Evolutionary conservation across 2,888 invertebrate species (phyloP).

Genomic region (Pheosia tremula): DNA sequence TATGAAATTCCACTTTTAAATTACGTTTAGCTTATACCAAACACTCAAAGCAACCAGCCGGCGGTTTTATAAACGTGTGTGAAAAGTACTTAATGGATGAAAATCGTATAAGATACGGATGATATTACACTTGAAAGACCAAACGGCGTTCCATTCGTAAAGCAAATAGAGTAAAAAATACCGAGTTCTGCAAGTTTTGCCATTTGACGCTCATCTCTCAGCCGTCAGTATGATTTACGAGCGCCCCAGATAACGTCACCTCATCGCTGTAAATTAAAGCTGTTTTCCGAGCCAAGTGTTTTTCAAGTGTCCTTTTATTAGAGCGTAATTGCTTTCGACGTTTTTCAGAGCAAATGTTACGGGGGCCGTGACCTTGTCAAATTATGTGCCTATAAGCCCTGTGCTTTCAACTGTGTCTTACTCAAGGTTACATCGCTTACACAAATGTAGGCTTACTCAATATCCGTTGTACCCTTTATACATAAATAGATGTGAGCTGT

Average conservation of each 20-base stretch:
- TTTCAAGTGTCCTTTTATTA: constrained; percentile 6
- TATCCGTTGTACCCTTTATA: no score
- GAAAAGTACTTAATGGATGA: no score
- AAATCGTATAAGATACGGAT: no score
- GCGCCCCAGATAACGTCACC: constrained; percentile 20
- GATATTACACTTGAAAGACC: neutral
- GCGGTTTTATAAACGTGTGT: no score
- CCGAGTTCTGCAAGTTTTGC: constrained; percentile 11
- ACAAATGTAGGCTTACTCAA: neutral
- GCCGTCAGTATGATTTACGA: constrained; percentile 34
- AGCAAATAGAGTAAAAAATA: constrained; percentile 16
- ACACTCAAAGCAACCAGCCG: no score
- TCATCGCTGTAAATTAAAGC: constrained; percentile 28
- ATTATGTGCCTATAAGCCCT: neutral
- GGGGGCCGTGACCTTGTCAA: neutral
- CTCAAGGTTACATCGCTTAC: neutral
- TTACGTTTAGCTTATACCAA: no score
- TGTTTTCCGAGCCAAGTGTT: constrained; percentile 12
- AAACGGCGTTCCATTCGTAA: neutral
- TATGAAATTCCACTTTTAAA: no score
- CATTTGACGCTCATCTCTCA: constrained; percentile 12
- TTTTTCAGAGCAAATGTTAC: neutral
- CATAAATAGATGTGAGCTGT: no score
- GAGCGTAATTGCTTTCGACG: constrained; percentile 14
- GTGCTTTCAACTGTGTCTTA: neutral